Evolutionary conservation across 1,140 invertebrate genomes (phyloP).

Genomic region (Bombus haemorrhoidalis): DNA sequence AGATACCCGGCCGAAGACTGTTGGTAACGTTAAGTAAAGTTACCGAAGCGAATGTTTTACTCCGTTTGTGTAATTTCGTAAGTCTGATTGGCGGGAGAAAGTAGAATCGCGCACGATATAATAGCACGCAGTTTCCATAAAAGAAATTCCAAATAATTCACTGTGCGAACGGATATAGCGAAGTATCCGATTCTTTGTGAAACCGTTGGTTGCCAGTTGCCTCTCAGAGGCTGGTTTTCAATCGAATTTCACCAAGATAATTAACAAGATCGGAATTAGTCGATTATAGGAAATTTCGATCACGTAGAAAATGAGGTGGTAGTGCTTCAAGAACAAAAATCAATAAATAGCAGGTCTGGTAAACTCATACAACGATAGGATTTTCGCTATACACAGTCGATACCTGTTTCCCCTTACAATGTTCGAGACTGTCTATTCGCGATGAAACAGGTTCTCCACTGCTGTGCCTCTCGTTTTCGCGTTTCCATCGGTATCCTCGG

Average conservation of each 20-base stretch:
- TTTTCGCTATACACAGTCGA: not conserved
- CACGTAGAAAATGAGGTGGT: not conserved
- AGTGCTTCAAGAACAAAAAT: no score
- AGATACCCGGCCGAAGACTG: no score
- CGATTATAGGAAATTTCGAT: slow-evolving; percentile 7
- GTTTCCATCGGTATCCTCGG: not conserved
- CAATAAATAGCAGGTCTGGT: no score
- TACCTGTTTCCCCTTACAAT: not conserved
- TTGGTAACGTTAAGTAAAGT: no score
- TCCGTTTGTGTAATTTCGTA: not conserved
- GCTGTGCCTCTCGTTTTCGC: not conserved
- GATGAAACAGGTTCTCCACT: not conserved
- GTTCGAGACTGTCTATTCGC: not conserved
- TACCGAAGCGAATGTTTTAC: no score
- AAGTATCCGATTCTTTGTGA: not conserved
- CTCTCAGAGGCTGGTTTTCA: slow-evolving; percentile 7
- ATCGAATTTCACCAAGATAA: slow-evolving; percentile 28
- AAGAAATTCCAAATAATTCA: not conserved
- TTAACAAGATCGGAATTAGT: not conserved
- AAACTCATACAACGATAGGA: no score
- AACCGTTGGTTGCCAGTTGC: not conserved
- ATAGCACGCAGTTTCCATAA: not conserved
- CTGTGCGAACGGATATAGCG: not conserved
- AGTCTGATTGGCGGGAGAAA: not conserved
- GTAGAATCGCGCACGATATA: not conserved